Evolutionary conservation across 2,113 vertebrate species (phyloP), one percentile per base, ranked within the genome.

Genomic region (Bombycilla garrulus): DNA sequence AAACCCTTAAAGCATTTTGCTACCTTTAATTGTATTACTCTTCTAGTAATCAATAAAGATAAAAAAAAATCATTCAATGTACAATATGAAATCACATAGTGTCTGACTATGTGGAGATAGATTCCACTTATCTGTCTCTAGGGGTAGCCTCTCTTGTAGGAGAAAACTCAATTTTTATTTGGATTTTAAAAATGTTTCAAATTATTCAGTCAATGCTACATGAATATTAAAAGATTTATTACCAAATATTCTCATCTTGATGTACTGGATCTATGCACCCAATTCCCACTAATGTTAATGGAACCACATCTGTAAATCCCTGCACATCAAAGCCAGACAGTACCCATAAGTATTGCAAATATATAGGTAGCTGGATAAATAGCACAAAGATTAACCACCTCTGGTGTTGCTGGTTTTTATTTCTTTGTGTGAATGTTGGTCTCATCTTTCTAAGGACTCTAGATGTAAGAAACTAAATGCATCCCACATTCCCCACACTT

Each of bases 91-190:
- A 92, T 90, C 73, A 92, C 82, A 84, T 80, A 86, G 73, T 26
- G 64, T 83, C 78, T 88, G 83, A 94, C 11, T 88, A 51, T 83
- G 73, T 92, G 72, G 76, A 95, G 69, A 88, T 45, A 71, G 82
- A 93, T 86, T 95, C 93, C 88, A 86, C 76, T 82, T 87, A 96
- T 96, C 86, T 90, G 88, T 93, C 90, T 92, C 94, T 92, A 74
- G 91, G 77, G 79, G 90, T 94, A 96, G 40, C 86, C 84, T 96
- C 86, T 89, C 73, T 81, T 96, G 50, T 93, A 97, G 95, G 85
- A 92, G 42, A 91, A 97, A 97, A 95, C 85, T 97, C 90, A 92
- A 95, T 97, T 97, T 97, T 95, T 97, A 96, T 97, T 97, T 97
- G 90, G 91, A 97, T 97, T 97, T 97, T 97, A 79, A 96, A 97